A percentile compares a stretch with the other conserved stretches of the same genome.
These are phyloP conservation scores for Hafferia zeledoni DNA, from an alignment of 2,797 vertebrate species.

Conservation along the genomic window DNA sequence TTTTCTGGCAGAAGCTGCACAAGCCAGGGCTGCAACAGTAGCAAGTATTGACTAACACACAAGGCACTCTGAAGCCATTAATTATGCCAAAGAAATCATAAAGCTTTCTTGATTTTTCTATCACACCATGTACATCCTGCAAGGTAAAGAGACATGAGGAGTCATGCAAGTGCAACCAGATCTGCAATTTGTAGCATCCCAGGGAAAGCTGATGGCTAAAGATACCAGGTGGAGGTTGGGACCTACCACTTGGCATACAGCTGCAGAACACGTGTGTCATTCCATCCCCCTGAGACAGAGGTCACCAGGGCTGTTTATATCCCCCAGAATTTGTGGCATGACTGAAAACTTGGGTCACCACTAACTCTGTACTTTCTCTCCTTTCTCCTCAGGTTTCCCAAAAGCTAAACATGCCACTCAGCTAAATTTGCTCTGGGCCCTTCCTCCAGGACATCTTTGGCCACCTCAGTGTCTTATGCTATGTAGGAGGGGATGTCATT, in stretches of 20 bases:
- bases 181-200: neutral
- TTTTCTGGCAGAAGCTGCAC: neutral
- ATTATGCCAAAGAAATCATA: neutral
- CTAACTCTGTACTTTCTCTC: neutral
- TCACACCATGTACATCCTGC: conserved; percentile 57
- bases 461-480: neutral
- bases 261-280: neutral
- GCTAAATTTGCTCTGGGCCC: neutral
- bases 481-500: accelerated
- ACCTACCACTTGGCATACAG: neutral
- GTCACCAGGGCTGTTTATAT: neutral
- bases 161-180: neutral
- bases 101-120: conserved; percentile 55
- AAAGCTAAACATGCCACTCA: neutral
- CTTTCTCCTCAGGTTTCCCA: neutral
- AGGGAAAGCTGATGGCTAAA: neutral
- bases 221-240: neutral
- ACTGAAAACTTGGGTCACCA: neutral
- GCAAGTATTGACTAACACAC: accelerated
- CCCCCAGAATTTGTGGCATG: neutral
- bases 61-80: neutral
- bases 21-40: neutral
- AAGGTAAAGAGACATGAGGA: neutral
- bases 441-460: neutral
- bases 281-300: neutral